Conservation (phyloP, 2,797 vertebrate genomes). For the Lerista edwardsae region DNA sequence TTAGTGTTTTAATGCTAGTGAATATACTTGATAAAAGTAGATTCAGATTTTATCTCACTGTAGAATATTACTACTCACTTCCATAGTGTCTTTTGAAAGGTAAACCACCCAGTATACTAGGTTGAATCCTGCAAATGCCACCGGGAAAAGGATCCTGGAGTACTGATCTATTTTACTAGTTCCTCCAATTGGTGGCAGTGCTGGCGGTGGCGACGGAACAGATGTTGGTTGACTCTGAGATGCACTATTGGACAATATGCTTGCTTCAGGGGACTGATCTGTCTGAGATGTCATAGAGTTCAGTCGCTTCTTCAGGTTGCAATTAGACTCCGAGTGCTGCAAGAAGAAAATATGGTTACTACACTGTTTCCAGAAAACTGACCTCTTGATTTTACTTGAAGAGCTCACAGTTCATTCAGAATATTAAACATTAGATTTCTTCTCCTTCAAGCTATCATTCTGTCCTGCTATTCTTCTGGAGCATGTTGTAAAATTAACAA, state of each 20-base stretch:
- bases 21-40: slow-evolving; percentile 5
- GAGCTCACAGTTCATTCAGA: slow-evolving; percentile 1
- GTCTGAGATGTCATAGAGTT: slow-evolving; percentile 81
- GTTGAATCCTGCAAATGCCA: slow-evolving; percentile 96
- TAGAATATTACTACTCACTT: slow-evolving; percentile 74
- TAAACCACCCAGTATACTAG: slow-evolving; percentile 97
- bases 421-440: not conserved
- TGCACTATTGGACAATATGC: slow-evolving; percentile 71
- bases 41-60: not conserved
- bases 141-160: slow-evolving; percentile 94
- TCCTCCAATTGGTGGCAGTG: slow-evolving; percentile 78
- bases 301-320: slow-evolving; percentile 90
- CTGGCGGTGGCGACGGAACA: slow-evolving; percentile 68
- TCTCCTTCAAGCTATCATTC: not conserved
- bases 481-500: not conserved
- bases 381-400: not conserved
- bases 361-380: not conserved
- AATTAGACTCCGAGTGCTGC: slow-evolving; percentile 83
- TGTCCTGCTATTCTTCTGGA: slow-evolving; percentile 5
- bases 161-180: slow-evolving; percentile 98
- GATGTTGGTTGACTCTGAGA: slow-evolving; percentile 68
- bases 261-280: slow-evolving; percentile 77
- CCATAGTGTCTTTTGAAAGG: slow-evolving; percentile 97
- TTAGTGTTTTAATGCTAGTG: slow-evolving; percentile 24
- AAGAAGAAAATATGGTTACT: slow-evolving; percentile 7